phyloP scores from a whole-genome alignment of 64 coral and sea anemone genomes.

The Orbicella faveolata region DNA sequence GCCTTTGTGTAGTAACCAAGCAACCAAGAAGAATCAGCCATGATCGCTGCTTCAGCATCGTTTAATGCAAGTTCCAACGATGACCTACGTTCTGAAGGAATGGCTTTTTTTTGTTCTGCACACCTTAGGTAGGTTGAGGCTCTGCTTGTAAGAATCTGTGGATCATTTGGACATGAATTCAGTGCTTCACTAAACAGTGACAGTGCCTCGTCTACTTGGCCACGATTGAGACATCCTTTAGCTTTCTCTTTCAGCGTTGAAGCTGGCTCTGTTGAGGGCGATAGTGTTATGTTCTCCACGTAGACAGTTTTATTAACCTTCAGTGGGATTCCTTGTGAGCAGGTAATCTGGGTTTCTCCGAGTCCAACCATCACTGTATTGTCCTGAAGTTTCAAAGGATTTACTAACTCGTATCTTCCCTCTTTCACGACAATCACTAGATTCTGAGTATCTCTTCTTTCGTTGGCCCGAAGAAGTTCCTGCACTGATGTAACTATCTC shows the following conservation, averaged over 20 bases:
- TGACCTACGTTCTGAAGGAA: background rate
- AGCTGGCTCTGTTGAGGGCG: background rate
- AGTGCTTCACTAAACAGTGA: background rate
- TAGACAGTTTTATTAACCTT: background rate
- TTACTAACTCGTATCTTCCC: background rate
- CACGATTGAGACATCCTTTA: background rate
- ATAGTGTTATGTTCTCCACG: background rate
- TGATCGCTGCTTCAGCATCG: background rate
- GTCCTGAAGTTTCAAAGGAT: background rate
- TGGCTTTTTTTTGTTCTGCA: background rate
- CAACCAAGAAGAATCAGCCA: background rate
- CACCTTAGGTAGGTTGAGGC: background rate
- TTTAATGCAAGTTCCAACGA: background rate
- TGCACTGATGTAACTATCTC: background rate
- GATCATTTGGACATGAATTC: background rate
- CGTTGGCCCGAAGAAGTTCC: background rate
- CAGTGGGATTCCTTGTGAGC: background rate
- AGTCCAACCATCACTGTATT: constrained; percentile 4
- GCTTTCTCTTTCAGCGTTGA: background rate
- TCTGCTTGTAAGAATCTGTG: constrained; percentile 4
- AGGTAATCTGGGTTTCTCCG: background rate
- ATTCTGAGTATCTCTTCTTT: background rate
- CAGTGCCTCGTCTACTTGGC: background rate
- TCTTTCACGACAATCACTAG: constrained; percentile 10
- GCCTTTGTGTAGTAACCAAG: constrained; percentile 1